Conservation (phyloP, 2,888 invertebrate species). For the Drosophila mettleri region DNA sequence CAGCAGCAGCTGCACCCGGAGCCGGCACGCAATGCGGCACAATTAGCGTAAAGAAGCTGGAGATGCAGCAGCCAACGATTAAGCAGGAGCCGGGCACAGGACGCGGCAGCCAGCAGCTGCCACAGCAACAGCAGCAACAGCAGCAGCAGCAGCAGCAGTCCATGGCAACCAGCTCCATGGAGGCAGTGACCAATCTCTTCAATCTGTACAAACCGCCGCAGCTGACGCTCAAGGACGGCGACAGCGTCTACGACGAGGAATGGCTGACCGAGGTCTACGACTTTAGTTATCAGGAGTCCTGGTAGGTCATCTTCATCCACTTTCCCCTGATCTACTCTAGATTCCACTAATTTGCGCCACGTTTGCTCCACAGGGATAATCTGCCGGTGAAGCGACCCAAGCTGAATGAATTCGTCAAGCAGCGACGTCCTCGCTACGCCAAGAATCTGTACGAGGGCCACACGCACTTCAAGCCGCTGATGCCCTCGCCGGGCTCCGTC, state of each 20-base stretch:
- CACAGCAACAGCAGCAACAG: slow-evolving; percentile 17
- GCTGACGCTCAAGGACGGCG: slow-evolving; percentile 91
- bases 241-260: slow-evolving; percentile 92
- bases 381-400: slow-evolving; percentile 96
- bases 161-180: slow-evolving; percentile 44
- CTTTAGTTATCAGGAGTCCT: slow-evolving; percentile 93
- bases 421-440: slow-evolving; percentile 83
- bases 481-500: slow-evolving; percentile 84
- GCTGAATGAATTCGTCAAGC: slow-evolving; percentile 86
- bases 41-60: slow-evolving; percentile 82
- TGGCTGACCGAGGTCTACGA: slow-evolving; percentile 94
- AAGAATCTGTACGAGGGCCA: slow-evolving; percentile 88
- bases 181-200: slow-evolving; percentile 79
- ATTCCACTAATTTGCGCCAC: background rate
- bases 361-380: slow-evolving; percentile 88
- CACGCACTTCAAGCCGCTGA: slow-evolving; percentile 85
- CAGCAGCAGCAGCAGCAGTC: slow-evolving; percentile 38
- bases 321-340: background rate
- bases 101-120: background rate
- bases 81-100: slow-evolving; percentile 65
- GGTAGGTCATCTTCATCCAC: slow-evolving; percentile 88
- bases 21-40: slow-evolving; percentile 73
- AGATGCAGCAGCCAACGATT: slow-evolving; percentile 69
- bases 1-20: slow-evolving; percentile 1
- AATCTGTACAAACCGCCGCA: slow-evolving; percentile 90